Evolutionary conservation across 2,888 invertebrate genomes (phyloP).

Genomic region (Dusona sp.): DNA sequence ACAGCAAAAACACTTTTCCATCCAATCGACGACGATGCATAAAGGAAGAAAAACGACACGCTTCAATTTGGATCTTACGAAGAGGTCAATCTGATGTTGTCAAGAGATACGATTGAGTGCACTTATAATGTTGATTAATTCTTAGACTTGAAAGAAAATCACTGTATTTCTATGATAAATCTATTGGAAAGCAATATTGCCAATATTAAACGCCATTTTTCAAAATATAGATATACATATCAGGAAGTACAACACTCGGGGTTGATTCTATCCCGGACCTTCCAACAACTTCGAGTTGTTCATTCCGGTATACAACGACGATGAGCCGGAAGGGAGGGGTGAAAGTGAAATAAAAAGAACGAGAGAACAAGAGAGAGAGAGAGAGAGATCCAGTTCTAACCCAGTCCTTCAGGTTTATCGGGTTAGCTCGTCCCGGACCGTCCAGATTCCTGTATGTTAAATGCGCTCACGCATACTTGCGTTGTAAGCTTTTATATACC

Average conservation of each 20-base stretch:
- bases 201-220: background rate
- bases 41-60: background rate
- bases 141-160: background rate
- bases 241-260: conserved; percentile 38
- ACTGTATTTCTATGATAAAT: background rate
- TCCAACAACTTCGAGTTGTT: conserved; percentile 41
- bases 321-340: conserved; percentile 53
- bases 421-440: conserved; percentile 65
- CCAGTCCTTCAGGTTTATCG: conserved; percentile 69
- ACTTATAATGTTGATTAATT: background rate
- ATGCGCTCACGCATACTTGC: conserved; percentile 67
- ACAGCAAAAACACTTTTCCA: background rate
- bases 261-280: conserved; percentile 18
- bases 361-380: conserved; percentile 19
- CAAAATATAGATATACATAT: background rate
- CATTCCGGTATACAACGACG: conserved; percentile 32
- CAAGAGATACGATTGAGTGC: background rate
- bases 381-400: conserved; percentile 59
- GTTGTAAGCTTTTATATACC: conserved; percentile 41
- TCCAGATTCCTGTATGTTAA: conserved; percentile 70
- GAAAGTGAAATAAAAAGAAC: conserved; percentile 17
- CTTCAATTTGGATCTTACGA: background rate
- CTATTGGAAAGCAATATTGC: background rate
- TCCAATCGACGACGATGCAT: background rate
- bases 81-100: background rate